Evolutionary conservation across 2,113 vertebrate species (phyloP), one percentile per base, ranked within the genome.

Genomic region (Pipa parva): DNA sequence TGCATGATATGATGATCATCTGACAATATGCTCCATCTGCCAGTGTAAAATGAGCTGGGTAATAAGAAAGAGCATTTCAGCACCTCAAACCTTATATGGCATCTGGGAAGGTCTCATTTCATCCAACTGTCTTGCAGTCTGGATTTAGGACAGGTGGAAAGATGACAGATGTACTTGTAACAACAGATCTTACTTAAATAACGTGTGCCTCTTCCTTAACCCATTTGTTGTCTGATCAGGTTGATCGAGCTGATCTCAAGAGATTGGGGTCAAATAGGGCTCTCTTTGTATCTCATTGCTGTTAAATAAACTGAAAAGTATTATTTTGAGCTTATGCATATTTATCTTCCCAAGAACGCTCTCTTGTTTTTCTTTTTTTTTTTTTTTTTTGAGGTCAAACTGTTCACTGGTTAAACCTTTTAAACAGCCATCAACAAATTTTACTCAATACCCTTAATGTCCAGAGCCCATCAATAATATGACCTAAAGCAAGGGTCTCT

Each of bases 101-200:
- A 70, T 60, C 50, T 54, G 20, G 51, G 48, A 51, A 70, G 66
- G 51, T 70, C 54, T 61, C 57, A 61, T 70, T 70, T 70, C 66
- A 70, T 25, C 66, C 66, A 70, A 70, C 57, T 70, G 66, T 70
- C 66, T 60, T 60, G 57, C 66, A 60, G 66, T 61, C 66, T 70
- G 66, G 66, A 54, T 61, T 18, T 29, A 28, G 48, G 25, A 70
- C 66, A 70, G 66, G 66, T 70, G 66, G 66, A 70, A 70, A 28
- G 17, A 45, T 70, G 57, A 50, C 66, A 70, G 66, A 60, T 70
- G 66, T 52, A 33, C 58, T 24, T 54, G 66, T 61, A 61, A 60
- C 9, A n/a, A 46, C 48, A 18, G 48, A 50, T 42, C 58, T 29
- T 18, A n/a, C 65, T 51, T 48, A 22, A 12, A 21, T 54, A 70